phyloP scores from a whole-genome alignment of 2,113 vertebrate genomes.

The Scytalopus superciliaris region DNA sequence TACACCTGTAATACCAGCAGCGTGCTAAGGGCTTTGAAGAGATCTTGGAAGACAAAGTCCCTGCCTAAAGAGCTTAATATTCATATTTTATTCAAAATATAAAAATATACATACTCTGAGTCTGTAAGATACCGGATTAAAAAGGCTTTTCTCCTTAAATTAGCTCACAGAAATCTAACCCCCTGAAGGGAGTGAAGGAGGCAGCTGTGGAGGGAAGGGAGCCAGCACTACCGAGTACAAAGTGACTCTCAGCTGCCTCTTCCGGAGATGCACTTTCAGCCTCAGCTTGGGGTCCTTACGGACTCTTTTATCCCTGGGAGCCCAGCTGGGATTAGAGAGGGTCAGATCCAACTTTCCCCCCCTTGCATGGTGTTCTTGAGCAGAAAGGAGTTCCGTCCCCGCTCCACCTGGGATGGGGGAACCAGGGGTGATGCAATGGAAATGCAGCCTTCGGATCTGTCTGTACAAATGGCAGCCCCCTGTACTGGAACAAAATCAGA shows the following conservation, averaged over 20 bases:
- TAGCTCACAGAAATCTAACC: conserved; percentile 17
- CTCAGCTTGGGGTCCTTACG: background rate
- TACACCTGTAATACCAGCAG: background rate
- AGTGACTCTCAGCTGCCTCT: background rate
- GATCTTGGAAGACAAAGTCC: background rate
- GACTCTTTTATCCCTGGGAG: background rate
- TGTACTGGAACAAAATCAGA: background rate
- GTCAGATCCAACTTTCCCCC: accelerated
- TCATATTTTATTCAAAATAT: conserved; percentile 31
- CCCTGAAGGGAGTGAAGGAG: conserved; percentile 12
- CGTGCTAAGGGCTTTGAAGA: background rate
- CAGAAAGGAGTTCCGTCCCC: accelerated
- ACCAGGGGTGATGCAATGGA: accelerated
- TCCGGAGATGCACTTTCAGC: background rate
- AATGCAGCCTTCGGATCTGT: background rate
- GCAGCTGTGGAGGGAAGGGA: conserved; percentile 40
- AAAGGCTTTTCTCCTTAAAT: conserved; percentile 54
- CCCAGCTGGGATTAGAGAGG: background rate
- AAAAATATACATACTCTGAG: background rate
- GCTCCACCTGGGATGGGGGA: accelerated
- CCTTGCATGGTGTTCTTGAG: accelerated
- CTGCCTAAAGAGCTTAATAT: conserved; percentile 29
- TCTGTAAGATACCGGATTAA: background rate
- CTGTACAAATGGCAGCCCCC: background rate
- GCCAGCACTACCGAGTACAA: background rate